Conservation (phyloP, 2,113 vertebrate genomes). For the Hippocampus mohnikei region DNA sequence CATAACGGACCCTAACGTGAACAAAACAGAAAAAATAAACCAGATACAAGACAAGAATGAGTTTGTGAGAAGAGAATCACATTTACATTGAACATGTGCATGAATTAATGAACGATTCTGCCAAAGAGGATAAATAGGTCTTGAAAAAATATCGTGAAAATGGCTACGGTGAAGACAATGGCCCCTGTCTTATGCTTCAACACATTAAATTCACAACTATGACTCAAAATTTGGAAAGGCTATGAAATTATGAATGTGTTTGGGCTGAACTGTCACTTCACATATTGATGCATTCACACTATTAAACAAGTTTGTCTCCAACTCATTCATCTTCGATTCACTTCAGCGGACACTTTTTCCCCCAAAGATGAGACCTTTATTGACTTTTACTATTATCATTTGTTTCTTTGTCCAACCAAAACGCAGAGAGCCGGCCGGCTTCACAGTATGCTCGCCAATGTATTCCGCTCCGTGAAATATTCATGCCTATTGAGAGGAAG, state of each 20-base stretch:
- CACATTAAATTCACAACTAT: not conserved
- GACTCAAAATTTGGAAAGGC: not conserved
- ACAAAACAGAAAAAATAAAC: too few species aligned
- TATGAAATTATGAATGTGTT: not conserved
- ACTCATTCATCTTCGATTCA: not conserved
- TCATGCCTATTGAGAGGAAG: conserved; percentile 61
- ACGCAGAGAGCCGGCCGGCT: conserved; percentile 62
- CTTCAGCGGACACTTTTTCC: not conserved
- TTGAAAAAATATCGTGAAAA: not conserved
- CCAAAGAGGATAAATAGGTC: not conserved
- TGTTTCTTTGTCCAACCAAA: not conserved
- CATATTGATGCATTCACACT: not conserved
- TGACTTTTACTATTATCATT: not conserved
- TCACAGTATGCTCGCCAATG: conserved; percentile 72
- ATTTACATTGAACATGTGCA: not conserved
- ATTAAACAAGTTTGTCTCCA: not conserved
- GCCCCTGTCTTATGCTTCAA: too few species aligned
- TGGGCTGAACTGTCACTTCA: not conserved
- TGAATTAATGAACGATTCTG: not conserved
- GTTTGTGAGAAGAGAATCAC: too few species aligned
- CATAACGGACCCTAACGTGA: too few species aligned
- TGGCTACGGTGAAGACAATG: too few species aligned
- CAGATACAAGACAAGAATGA: too few species aligned
- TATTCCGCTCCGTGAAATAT: conserved; percentile 74
- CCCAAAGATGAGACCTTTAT: not conserved